These are phyloP conservation scores for Macaria notata DNA, from an alignment of 2,888 invertebrate genomes.

Conservation along the genomic window DNA sequence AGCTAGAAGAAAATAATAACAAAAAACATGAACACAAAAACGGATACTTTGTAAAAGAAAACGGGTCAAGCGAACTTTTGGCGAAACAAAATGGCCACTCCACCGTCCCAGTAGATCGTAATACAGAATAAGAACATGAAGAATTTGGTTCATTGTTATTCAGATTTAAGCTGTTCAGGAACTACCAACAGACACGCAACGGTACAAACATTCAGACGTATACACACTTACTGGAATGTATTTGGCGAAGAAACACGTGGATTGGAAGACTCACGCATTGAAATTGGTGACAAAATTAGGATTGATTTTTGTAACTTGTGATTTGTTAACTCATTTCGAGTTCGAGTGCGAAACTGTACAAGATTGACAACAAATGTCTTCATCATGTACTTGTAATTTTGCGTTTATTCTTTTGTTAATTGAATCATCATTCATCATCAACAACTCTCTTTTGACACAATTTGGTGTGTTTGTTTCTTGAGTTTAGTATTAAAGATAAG, in stretches of 20 bases:
- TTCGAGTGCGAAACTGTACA: too few relatives aligned
- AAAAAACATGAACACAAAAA: neutral
- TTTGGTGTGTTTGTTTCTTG: too few relatives aligned
- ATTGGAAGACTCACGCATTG: neutral
- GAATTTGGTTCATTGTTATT: slow-evolving; percentile 28
- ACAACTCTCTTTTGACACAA: too few relatives aligned
- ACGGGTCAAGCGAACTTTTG: slow-evolving; percentile 3
- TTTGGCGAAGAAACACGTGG: neutral
- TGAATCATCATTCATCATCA: too few relatives aligned
- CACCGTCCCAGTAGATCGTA: slow-evolving; percentile 8
- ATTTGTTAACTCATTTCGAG: too few relatives aligned
- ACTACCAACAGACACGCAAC: slow-evolving; percentile 27
- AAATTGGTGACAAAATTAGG: neutral
- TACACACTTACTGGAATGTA: slow-evolving; percentile 6
- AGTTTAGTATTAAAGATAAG: too few relatives aligned
- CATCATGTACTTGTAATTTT: too few relatives aligned
- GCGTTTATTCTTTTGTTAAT: too few relatives aligned
- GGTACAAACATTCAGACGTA: slow-evolving; percentile 5
- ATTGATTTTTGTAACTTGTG: too few relatives aligned
- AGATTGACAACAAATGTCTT: too few relatives aligned
- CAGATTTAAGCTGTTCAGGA: slow-evolving; percentile 21
- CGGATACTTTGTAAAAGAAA: slow-evolving; percentile 5
- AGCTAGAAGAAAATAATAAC: too few relatives aligned
- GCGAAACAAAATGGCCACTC: slow-evolving; percentile 9
- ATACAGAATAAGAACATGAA: slow-evolving; percentile 26